A percentile compares a stretch with the other conserved stretches of the same genome.
Evolutionary conservation across 2,797 vertebrate species (phyloP).

Genomic region (Netta rufina): DNA sequence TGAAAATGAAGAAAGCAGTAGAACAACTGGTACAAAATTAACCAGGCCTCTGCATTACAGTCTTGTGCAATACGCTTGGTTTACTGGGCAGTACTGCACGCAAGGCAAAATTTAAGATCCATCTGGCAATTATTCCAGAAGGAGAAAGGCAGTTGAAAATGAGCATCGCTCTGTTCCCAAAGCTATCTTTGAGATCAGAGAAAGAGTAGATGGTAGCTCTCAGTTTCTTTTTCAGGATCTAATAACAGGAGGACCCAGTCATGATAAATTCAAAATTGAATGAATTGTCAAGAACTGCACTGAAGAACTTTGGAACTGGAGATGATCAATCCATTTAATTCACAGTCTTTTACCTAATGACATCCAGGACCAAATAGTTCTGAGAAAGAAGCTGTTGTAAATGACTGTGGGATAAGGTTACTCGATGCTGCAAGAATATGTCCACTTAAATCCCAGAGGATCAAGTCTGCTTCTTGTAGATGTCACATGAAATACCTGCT

Average conservation of each 20-base stretch:
- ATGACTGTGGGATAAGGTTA: not conserved
- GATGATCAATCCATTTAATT: not conserved
- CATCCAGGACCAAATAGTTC: not conserved
- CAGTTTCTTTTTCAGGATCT: not conserved
- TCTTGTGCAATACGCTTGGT: not conserved
- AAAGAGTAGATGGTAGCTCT: not conserved
- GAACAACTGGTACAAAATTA: conserved; percentile 3
- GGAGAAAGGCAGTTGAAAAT: not conserved
- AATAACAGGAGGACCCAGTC: not conserved
- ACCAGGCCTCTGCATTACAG: not conserved
- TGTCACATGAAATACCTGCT: not conserved
- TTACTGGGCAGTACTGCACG: not conserved
- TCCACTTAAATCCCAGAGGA: not conserved
- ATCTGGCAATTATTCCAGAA: not conserved
- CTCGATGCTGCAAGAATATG: not conserved
- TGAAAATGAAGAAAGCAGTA: conserved; percentile 1
- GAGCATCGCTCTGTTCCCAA: not conserved
- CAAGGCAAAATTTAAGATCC: not conserved
- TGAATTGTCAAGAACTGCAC: not conserved
- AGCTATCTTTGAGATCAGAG: not conserved
- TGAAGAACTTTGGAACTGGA: not conserved
- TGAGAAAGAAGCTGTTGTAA: not conserved
- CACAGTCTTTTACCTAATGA: not conserved
- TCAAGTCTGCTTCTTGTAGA: not conserved
- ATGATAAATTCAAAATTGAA: not conserved